These are phyloP conservation scores for Lagopus leucura DNA, from an alignment of 2,113 vertebrate species.

Conservation along the genomic window DNA sequence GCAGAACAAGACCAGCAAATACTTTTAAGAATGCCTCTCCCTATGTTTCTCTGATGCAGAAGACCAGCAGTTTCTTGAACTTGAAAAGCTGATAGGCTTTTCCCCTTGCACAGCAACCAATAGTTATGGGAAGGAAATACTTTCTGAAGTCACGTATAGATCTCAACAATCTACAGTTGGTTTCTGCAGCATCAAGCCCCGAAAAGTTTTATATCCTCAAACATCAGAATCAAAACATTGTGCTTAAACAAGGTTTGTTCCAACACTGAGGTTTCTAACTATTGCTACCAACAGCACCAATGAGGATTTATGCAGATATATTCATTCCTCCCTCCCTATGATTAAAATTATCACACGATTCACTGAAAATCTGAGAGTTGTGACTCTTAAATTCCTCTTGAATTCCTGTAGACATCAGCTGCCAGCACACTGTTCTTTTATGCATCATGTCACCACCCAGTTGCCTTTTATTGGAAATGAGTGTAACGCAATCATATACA, in stretches of 20 bases:
- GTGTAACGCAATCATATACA: not conserved
- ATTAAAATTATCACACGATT: not conserved
- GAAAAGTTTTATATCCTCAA: not conserved
- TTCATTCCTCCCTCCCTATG: conserved; percentile 15
- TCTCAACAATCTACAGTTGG: not conserved
- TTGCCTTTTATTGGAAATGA: conserved; percentile 15
- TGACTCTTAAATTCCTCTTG: not conserved
- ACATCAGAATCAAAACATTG: not conserved
- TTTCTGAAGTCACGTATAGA: not conserved
- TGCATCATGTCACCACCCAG: not conserved
- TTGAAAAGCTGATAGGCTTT: not conserved
- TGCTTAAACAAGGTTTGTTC: conserved; percentile 15
- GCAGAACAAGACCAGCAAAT: not conserved
- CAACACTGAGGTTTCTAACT: not conserved
- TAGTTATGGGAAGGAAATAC: not conserved
- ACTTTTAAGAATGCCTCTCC: not conserved
- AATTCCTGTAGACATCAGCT: conserved; percentile 17
- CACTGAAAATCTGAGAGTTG: not conserved
- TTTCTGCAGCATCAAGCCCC: not conserved
- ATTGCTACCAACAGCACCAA: not conserved
- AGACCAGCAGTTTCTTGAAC: not conserved
- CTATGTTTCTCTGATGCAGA: not conserved
- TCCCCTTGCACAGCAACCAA: not conserved
- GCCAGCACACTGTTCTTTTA: conserved; percentile 35
- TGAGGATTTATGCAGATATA: not conserved